Base-by-base conservation (phyloP, 2,113 vertebrate species). In the Pollachius pollachius region DNA sequence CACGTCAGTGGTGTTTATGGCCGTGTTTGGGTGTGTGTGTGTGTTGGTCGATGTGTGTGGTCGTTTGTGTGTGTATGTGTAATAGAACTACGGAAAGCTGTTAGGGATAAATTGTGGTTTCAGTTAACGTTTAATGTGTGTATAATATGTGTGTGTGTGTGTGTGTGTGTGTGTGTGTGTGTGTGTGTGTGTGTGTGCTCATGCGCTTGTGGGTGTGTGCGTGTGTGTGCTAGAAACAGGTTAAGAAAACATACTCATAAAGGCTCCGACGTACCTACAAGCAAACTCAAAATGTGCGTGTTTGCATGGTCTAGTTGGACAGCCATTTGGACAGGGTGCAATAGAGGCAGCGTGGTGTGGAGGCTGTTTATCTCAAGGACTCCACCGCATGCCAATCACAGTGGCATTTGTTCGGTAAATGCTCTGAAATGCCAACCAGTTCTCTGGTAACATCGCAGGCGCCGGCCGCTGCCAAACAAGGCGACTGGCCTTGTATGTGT, bases 371-470 rank as follows among this genome's bases (percentile, higher is more conserved):
- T 48, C 9, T 48, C 12, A 74, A 70, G 72, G 73, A 62, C 52
- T 66, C 65, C 62, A 70, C n/a, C 52, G 62, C 64, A 68, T 74
- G 82, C 79, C 77, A 79, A 81, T 75, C 57, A 68, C 65, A 73
- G 75, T 71, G 81, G 75, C 72, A 77, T 79, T 81, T 81, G 82
- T 87, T 85, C 78, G 79, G 81, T 85, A 82, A 85, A 83, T 82
- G 74, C 75, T 78, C 77, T 77, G 75, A 83, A 82, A 84, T 81
- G 77, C 74, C 79, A 69, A 1, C 5, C 56, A 62, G 21, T 23
- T 23, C 72, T 88, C 70, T 48, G 57, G 70, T 84, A 80, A 73
- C 80, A 67, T 30, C 48, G 65, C 5, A 18, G 52, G 52, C 72
- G 54, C 19, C 52, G 74, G 34, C 58, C 41, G 63, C 76, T 71